These are phyloP conservation scores for Lasioglossum lativentre DNA, from an alignment of 2,888 invertebrate species.

Conservation along the genomic window DNA sequence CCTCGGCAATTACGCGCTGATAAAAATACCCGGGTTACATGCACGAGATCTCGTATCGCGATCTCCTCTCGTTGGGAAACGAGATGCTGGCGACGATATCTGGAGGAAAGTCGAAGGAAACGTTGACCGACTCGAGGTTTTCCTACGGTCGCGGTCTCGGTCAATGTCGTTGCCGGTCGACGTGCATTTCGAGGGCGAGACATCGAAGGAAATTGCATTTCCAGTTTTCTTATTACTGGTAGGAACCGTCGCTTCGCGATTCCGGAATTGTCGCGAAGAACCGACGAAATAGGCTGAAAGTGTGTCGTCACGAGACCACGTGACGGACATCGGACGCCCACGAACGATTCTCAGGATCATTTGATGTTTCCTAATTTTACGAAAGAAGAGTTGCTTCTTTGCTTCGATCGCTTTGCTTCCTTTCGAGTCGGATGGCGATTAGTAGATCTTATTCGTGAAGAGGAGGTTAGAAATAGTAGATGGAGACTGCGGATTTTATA, in stretches of 20 bases:
- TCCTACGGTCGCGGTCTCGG: background rate
- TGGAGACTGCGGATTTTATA: background rate
- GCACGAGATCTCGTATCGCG: slow-evolving; percentile 19
- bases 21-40: slow-evolving; percentile 61
- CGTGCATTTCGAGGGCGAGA: background rate
- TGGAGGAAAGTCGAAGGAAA: background rate
- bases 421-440: background rate
- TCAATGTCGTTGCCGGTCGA: slow-evolving; percentile 2
- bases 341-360: slow-evolving; percentile 54
- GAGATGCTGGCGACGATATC: background rate
- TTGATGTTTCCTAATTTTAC: slow-evolving; percentile 59
- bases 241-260: background rate
- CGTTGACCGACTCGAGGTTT: background rate
- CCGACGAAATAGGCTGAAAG: slow-evolving; percentile 20
- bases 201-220: background rate
- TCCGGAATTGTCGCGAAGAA: background rate
- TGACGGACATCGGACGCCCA: slow-evolving; percentile 39
- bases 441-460: too few relatives aligned
- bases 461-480: background rate
- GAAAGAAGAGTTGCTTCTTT: slow-evolving; percentile 30
- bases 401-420: background rate
- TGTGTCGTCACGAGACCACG: background rate
- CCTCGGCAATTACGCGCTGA: slow-evolving; percentile 59
- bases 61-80: background rate
- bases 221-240: background rate